phyloP scores from a whole-genome alignment of 2,888 invertebrate genomes.

The Galeruca laticollis region DNA sequence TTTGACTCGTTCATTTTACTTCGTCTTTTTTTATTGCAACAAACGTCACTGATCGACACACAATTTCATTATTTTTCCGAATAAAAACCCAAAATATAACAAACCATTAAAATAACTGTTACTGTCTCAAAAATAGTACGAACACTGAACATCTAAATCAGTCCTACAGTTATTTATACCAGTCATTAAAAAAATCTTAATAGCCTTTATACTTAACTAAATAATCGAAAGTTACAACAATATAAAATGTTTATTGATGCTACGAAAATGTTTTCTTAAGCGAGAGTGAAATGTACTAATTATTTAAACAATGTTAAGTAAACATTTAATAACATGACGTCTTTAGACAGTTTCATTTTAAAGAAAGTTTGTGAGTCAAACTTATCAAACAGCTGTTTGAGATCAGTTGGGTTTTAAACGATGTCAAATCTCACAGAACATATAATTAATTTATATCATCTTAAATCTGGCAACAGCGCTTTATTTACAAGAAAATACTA shows the following conservation, averaged over 20 bases:
- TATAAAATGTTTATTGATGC: background rate
- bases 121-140: background rate
- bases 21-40: too few species aligned
- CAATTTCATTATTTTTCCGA: background rate
- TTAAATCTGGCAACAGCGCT: too few species aligned
- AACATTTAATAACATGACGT: background rate
- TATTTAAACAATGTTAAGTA: background rate
- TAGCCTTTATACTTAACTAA: too few species aligned
- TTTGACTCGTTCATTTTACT: too few species aligned
- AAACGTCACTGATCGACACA: too few species aligned
- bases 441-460: too few species aligned
- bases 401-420: too few species aligned
- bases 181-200: background rate
- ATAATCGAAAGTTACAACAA: background rate
- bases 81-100: background rate
- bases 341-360: background rate
- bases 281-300: background rate
- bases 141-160: background rate
- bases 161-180: background rate
- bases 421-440: too few species aligned
- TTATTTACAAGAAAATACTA: too few species aligned
- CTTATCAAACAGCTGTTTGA: background rate
- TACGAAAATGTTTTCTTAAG: background rate
- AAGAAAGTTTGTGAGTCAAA: background rate
- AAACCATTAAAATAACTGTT: background rate